phyloP scores from a whole-genome alignment of 2,113 vertebrate species.

The Haplochromis vanheusdeni region DNA sequence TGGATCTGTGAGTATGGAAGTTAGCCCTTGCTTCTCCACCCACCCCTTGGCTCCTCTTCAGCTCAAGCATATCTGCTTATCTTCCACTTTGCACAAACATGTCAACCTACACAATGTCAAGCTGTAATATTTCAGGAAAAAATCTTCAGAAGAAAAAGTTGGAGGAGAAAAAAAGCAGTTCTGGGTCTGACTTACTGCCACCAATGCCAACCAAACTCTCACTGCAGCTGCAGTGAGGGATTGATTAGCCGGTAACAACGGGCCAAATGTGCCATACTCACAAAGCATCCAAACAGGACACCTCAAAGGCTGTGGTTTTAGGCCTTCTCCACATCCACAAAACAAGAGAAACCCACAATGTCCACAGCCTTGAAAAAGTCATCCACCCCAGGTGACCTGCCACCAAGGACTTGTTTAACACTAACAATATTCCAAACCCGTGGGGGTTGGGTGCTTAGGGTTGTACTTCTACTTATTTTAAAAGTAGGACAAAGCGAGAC shows the following conservation, averaged over 20 bases:
- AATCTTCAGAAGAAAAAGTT: not conserved
- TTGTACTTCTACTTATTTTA: not conserved
- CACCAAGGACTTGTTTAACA: not conserved
- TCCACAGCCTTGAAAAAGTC: not conserved
- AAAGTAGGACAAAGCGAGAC: not conserved
- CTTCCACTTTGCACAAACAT: not conserved
- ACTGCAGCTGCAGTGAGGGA: rapidly evolving
- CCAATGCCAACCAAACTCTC: not conserved
- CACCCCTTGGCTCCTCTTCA: not conserved
- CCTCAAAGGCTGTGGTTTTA: not conserved
- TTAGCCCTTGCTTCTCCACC: not conserved
- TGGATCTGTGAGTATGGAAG: not conserved
- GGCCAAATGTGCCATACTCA: not conserved
- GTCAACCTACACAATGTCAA: not conserved
- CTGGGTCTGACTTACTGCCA: not conserved
- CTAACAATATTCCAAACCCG: not conserved
- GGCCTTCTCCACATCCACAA: not conserved
- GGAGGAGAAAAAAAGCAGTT: not conserved
- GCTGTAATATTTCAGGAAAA: not conserved
- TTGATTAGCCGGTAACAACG: rapidly evolving
- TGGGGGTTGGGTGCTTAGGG: not conserved
- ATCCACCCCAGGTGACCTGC: not conserved
- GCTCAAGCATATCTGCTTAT: not conserved
- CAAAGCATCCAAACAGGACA: not conserved
- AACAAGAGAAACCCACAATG: not conserved